Percentiles rank a stretch among this genome's conserved stretches.
These are phyloP conservation scores for Notodonta ziczac DNA, from an alignment of 2,888 invertebrate species.

Conservation along the genomic window DNA sequence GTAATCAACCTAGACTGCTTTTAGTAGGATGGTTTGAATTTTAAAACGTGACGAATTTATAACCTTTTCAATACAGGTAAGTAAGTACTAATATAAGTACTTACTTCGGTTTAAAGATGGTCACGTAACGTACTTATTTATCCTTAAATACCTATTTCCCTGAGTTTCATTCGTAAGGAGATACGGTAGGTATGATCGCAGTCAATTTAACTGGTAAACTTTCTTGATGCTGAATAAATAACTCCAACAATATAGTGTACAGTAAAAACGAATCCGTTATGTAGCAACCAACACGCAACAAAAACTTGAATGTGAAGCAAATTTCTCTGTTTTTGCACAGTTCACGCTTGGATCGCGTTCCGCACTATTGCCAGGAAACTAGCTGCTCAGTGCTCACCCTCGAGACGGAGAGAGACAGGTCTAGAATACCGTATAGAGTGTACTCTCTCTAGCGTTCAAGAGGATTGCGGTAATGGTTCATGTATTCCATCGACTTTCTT, in stretches of 20 bases:
- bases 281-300: conserved; percentile 65
- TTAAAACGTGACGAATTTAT: no score
- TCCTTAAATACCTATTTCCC: no score
- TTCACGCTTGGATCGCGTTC: conserved; percentile 69
- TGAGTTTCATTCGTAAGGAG: no score
- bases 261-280: conserved; percentile 64
- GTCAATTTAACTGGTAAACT: conserved; percentile 1
- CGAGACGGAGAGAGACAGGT: conserved; percentile 2
- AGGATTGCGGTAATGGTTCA: conserved; percentile 31
- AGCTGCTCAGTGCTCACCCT: conserved; percentile 22
- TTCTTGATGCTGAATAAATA: conserved; percentile 12
- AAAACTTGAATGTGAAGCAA: conserved; percentile 64
- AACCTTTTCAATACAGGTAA: no score
- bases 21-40: no score
- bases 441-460: conserved; percentile 40
- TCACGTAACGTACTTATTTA: no score
- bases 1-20: no score
- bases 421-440: conserved; percentile 22
- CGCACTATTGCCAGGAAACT: conserved; percentile 58
- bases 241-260: conserved; percentile 23
- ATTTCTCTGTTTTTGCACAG: conserved; percentile 72
- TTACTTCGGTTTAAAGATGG: no score
- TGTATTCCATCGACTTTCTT: conserved; percentile 64
- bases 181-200: not conserved
- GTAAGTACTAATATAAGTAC: no score